Conservation (phyloP, 2,888 invertebrate genomes). For the Protonemura montana region DNA sequence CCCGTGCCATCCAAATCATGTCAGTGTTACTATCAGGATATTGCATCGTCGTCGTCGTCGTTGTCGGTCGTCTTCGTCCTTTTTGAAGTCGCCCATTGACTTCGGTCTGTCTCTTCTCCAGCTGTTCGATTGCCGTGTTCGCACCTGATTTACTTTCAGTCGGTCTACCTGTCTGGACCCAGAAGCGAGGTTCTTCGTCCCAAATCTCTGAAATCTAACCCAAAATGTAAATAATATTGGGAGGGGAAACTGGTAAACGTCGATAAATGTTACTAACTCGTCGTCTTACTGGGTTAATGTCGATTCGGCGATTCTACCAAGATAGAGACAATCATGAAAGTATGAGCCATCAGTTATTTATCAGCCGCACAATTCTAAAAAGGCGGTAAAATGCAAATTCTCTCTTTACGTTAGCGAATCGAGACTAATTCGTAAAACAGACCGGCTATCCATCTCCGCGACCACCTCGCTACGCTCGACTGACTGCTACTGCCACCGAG, state of each 20-base stretch:
- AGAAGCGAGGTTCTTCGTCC: not conserved
- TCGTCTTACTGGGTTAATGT: not conserved
- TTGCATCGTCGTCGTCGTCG: slow-evolving; percentile 2
- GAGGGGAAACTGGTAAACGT: not conserved
- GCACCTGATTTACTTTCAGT: not conserved
- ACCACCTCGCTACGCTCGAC: not conserved
- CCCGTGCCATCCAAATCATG: slow-evolving; percentile 1
- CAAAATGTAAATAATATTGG: not conserved
- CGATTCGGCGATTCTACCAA: not conserved
- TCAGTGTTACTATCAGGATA: not conserved
- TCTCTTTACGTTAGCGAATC: not conserved
- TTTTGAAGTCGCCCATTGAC: not conserved
- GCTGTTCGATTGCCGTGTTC: not conserved
- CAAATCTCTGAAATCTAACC: not conserved
- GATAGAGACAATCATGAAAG: not conserved
- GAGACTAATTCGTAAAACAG: not conserved
- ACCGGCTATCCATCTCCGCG: not conserved
- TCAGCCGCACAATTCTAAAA: not conserved
- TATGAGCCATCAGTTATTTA: not conserved
- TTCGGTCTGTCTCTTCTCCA: not conserved
- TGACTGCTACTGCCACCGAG: not conserved
- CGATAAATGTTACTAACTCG: not conserved
- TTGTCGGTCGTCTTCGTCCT: not conserved
- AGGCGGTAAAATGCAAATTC: not conserved
- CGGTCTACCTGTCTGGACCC: not conserved